Evolutionary conservation across 2,797 vertebrate species (phyloP).

Genomic region (Balearica regulorum): DNA sequence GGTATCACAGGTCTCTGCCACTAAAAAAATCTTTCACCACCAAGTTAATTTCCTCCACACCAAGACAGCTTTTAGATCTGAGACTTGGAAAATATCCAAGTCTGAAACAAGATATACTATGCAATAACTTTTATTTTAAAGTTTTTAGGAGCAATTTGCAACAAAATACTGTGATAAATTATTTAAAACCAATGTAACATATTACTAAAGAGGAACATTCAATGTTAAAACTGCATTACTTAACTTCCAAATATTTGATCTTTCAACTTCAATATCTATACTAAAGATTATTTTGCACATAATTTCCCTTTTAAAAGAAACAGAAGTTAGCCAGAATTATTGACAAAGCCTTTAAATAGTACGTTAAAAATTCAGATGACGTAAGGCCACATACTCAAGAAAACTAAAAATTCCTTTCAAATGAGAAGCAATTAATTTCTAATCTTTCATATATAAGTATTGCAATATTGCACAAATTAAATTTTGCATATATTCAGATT

Average conservation of each 20-base stretch:
- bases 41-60: too few species aligned
- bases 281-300: background rate
- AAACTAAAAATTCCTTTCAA: background rate
- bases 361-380: background rate
- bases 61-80: background rate
- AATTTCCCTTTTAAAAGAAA: background rate
- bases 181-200: background rate
- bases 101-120: background rate
- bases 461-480: background rate
- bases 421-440: constrained; percentile 10
- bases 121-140: background rate
- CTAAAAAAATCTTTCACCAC: too few species aligned
- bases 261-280: background rate
- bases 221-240: background rate
- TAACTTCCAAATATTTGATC: background rate
- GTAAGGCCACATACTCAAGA: fast-evolving
- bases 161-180: background rate
- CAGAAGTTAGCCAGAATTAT: background rate
- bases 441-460: background rate
- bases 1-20: too few species aligned
- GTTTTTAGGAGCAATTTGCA: background rate
- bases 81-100: background rate
- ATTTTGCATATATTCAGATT: background rate
- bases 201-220: background rate
- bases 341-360: background rate